Base-by-base conservation (phyloP, 2,113 vertebrate genomes). In the Halichoerus grypus region DNA sequence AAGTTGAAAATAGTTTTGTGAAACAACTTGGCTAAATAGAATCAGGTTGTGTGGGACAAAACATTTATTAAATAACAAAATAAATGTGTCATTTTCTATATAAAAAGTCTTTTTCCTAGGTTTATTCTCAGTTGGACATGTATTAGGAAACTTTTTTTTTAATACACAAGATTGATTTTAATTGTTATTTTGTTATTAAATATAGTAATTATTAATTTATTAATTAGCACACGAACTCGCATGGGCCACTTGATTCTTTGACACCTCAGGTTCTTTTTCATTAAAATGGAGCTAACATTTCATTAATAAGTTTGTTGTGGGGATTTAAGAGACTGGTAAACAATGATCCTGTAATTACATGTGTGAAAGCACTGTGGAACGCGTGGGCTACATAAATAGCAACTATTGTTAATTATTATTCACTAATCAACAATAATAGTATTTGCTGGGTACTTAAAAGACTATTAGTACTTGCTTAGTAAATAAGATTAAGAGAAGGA, bases 1-100 rank as follows among this genome's bases (percentile, higher is more conserved):
- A 57, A 55, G n/a, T 63, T 57, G 57, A 76, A 94, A 82, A 55
- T 72, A 55, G 31, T 59, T 82, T 96, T 95, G 61, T 76, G 92
- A 53, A 91, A 69, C 93, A 74, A 39, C 28, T 79, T 94, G 36
- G 26, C 16, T 88, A 59, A 11, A 21, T 76, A 83, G 59, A 87
- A 22, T 13, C 6, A 88, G 81, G 31, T 77, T 82, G 15, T 59
- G 11, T 88, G 69, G 8, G 46, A 94, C 63, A 82, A 55, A 94
- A 63, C 69, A 84, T 91, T 92, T 81, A 53, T 89, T 93, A 79
- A 42, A 26, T 72, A 84, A 95, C 53, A 61, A 88, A 53, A 79
- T 55, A 80, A 76, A 88, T 93, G n/a, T 76, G 49, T 76, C 49
- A 74, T 84, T 84, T 86, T 86, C 39, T 71, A 42, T 22, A 49